Percentiles rank a stretch among this genome's conserved stretches.
Conservation (phyloP, 2,113 vertebrate species). For the Otis tarda region DNA sequence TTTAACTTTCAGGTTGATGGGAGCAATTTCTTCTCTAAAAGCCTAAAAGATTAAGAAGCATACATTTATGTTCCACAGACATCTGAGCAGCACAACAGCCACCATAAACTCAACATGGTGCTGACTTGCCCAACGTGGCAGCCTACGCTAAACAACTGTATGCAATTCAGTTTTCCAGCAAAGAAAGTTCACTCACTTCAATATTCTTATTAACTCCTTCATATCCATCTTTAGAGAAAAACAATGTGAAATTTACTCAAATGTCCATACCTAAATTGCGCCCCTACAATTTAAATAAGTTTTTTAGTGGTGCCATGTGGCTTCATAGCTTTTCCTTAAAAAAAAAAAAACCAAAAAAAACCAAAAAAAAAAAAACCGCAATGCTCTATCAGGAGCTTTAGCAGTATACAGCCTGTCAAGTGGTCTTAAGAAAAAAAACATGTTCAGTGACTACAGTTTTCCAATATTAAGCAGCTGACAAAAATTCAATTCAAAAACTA, state of each 20-base stretch:
- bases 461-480: constrained; percentile 3
- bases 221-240: not conserved
- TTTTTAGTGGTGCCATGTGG: not conserved
- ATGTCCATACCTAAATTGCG: not conserved
- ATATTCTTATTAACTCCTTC: not conserved
- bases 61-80: not conserved
- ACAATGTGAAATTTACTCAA: not conserved
- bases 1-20: constrained; percentile 87
- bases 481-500: constrained; percentile 44
- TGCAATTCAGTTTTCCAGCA: not conserved
- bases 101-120: not conserved
- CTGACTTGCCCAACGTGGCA: not conserved
- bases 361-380: not conserved
- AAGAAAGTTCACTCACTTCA: not conserved
- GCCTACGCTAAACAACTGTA: not conserved
- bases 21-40: constrained; percentile 90
- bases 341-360: not conserved
- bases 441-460: not conserved
- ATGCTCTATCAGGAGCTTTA: not conserved
- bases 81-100: not conserved
- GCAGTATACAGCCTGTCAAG: not conserved
- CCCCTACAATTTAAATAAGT: not conserved
- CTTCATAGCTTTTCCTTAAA: not conserved
- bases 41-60: constrained; percentile 72
- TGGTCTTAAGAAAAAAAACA: not conserved